These are phyloP conservation scores for Macheiramphus alcinus DNA, from an alignment of 2,113 vertebrate genomes.

Conservation along the genomic window DNA sequence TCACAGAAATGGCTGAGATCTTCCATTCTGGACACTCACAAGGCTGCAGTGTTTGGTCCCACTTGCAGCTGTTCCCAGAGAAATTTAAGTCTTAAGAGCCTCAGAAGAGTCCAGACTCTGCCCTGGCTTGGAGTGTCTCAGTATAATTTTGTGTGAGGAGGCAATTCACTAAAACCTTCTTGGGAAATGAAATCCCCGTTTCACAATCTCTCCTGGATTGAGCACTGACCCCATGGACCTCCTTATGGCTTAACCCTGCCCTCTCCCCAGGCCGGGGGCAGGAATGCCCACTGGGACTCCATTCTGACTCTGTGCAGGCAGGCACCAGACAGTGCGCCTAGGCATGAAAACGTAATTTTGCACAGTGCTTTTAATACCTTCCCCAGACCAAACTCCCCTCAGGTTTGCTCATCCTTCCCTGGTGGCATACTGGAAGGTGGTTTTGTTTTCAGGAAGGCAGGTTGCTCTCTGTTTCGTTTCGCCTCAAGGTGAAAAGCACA, in stretches of 20 bases:
- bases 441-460: not conserved
- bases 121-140: not conserved
- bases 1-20: not conserved
- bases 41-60: not conserved
- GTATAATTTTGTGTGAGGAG: not conserved
- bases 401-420: not conserved
- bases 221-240: not conserved
- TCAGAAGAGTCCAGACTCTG: not conserved
- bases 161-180: not conserved
- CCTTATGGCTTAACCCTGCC: not conserved
- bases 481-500: not conserved
- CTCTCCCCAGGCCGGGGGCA: not conserved
- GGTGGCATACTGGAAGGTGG: fast-evolving
- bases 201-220: not conserved
- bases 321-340: fast-evolving
- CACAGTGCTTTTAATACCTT: not conserved
- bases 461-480: not conserved
- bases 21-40: not conserved
- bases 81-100: not conserved
- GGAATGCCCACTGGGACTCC: not conserved
- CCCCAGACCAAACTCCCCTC: not conserved
- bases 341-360: not conserved
- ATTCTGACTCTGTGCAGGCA: not conserved
- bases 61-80: not conserved
- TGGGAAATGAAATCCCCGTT: not conserved